These are phyloP conservation scores for Watsonalla binaria DNA, from an alignment of 2,888 invertebrate genomes.

Conservation along the genomic window DNA sequence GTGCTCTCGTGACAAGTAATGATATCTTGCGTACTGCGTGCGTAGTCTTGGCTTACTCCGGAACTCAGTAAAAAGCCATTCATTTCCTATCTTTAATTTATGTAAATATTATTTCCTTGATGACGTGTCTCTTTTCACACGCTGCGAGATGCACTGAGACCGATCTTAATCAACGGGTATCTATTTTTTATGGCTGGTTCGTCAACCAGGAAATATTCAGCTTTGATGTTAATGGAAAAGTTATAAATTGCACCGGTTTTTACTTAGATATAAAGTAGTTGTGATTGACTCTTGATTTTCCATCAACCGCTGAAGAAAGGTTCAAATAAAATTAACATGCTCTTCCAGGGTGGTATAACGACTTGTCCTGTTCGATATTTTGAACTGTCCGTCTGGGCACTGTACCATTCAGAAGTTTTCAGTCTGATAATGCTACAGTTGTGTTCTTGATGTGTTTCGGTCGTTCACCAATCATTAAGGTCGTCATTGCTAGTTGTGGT, in stretches of 20 bases:
- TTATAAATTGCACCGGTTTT: conserved; percentile 7
- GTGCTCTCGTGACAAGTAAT: background rate
- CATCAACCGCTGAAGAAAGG: too few relatives aligned
- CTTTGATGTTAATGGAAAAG: conserved; percentile 25
- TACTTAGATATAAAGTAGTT: background rate
- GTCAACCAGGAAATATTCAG: conserved; percentile 51
- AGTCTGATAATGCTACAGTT: too few relatives aligned
- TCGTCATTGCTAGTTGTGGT: too few relatives aligned
- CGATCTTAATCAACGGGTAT: conserved; percentile 50
- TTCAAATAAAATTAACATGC: too few relatives aligned
- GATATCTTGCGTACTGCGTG: background rate
- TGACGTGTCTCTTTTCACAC: conserved; percentile 58
- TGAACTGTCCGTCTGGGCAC: too few relatives aligned
- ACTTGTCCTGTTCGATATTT: too few relatives aligned
- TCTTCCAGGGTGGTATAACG: too few relatives aligned
- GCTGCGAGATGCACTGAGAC: conserved; percentile 33
- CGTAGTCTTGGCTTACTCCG: background rate
- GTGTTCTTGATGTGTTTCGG: too few relatives aligned
- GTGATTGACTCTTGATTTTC: too few relatives aligned
- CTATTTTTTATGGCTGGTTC: conserved; percentile 44
- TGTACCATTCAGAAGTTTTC: too few relatives aligned
- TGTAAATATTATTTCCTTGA: conserved; percentile 40
- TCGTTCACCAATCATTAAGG: too few relatives aligned
- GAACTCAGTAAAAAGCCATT: conserved; percentile 3
- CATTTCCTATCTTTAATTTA: conserved; percentile 35